Evolutionary conservation across 2,888 invertebrate species (phyloP).

Genomic region (Belgica antarctica): DNA sequence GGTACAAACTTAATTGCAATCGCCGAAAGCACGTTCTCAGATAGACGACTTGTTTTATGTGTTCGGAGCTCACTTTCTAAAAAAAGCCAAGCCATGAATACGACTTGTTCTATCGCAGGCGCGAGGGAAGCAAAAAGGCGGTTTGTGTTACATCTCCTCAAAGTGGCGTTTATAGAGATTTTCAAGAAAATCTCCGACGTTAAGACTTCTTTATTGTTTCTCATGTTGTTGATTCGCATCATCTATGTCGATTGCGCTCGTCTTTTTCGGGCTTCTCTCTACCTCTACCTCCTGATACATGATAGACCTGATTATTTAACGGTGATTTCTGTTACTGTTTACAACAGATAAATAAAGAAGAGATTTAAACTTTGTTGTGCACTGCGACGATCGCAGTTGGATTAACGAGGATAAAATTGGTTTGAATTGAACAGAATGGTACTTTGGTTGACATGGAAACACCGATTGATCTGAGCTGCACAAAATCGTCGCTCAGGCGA

Average conservation of each 20-base stretch:
- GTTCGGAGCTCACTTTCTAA: conserved; percentile 11
- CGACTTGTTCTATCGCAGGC: not conserved
- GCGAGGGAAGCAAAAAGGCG: not conserved
- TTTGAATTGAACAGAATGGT: not conserved
- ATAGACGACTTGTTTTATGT: conserved; percentile 15
- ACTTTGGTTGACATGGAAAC: conserved; percentile 30
- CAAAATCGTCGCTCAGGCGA: not conserved
- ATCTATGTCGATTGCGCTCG: conserved; percentile 12
- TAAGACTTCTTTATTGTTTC: conserved; percentile 29
- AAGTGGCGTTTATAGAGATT: not conserved
- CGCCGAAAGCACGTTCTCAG: conserved; percentile 26
- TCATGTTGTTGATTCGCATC: conserved; percentile 31
- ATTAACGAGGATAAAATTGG: conserved; percentile 20
- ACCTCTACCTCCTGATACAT: not conserved
- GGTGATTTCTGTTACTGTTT: conserved; percentile 34
- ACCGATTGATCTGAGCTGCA: conserved; percentile 8
- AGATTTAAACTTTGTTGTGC: not conserved
- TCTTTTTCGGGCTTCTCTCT: not conserved
- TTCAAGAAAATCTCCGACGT: not conserved
- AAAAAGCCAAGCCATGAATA: not conserved
- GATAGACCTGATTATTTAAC: conserved; percentile 38
- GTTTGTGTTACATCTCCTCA: conserved; percentile 30
- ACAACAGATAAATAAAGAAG: not conserved
- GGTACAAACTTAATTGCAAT: conserved; percentile 19
- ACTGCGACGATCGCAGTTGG: not conserved